Conservation (phyloP, 2,797 vertebrate species). For the Masticophis lateralis region DNA sequence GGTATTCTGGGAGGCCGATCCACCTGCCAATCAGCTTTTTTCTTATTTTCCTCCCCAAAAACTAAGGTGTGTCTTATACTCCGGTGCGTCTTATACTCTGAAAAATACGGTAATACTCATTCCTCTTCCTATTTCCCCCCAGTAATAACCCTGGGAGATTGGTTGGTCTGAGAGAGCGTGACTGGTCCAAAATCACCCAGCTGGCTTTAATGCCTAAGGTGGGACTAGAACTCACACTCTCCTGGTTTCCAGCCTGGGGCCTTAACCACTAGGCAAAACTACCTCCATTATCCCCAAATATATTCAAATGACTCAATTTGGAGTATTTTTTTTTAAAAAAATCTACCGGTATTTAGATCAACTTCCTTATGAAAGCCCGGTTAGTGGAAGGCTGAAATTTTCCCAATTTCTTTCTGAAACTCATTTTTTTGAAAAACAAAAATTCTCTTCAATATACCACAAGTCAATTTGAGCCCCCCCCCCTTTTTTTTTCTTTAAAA, state of each 20-base stretch:
- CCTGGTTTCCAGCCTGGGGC: neutral
- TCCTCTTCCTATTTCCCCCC: neutral
- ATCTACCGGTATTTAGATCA: neutral
- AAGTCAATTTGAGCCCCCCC: neutral
- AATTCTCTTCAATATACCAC: neutral
- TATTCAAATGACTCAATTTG: neutral
- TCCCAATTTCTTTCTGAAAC: neutral
- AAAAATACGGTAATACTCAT: neutral
- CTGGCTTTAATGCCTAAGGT: neutral
- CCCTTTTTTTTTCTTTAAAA: neutral
- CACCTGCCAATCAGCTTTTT: no score
- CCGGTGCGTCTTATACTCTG: no score
- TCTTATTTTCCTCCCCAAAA: no score
- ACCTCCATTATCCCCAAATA: neutral
- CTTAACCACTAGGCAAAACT: neutral
- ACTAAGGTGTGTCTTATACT: no score
- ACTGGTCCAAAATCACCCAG: neutral
- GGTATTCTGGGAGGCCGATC: no score
- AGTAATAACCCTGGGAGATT: neutral
- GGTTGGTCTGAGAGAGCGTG: neutral
- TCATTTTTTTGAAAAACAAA: neutral
- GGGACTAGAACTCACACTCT: neutral
- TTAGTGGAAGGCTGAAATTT: neutral
- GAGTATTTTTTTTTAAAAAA: neutral
- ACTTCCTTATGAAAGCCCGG: neutral